These are phyloP conservation scores for Odontothrips loti DNA, from an alignment of 2,888 invertebrate genomes.

Conservation along the genomic window DNA sequence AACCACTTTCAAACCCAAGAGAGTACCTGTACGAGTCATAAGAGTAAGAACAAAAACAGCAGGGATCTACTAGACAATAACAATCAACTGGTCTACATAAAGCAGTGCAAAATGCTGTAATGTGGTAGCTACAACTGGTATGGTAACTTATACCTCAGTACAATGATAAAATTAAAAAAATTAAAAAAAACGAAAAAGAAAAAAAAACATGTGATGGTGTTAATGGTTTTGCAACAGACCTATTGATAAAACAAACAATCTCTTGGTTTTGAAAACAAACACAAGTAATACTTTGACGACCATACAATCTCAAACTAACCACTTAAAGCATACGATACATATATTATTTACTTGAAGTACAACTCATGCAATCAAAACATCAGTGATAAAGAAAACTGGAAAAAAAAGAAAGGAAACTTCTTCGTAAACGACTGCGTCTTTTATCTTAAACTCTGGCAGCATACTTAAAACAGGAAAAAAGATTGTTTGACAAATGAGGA, in stretches of 20 bases:
- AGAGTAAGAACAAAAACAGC: not conserved
- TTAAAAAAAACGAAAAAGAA: not conserved
- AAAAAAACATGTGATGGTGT: constrained; percentile 11
- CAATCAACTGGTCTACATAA: constrained; percentile 15
- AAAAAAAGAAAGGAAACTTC: constrained; percentile 10
- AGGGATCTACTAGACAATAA: not conserved
- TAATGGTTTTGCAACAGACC: constrained; percentile 9
- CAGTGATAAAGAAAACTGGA: constrained; percentile 20
- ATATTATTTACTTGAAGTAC: not conserved
- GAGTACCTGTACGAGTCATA: not conserved
- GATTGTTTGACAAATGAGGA: constrained; percentile 20
- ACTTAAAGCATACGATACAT: not conserved
- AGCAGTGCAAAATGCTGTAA: not conserved
- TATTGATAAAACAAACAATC: constrained; percentile 17
- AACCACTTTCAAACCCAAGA: constrained; percentile 1
- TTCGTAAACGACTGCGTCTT: constrained; percentile 26
- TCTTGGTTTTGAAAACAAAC: constrained; percentile 17
- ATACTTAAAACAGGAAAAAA: constrained; percentile 26
- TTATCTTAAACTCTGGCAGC: constrained; percentile 26
- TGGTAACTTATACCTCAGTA: constrained; percentile 25
- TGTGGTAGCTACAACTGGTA: not conserved
- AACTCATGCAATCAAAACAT: constrained; percentile 25
- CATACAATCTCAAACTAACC: constrained; percentile 15
- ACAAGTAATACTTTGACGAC: constrained; percentile 18
- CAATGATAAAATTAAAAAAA: constrained; percentile 6